These are phyloP conservation scores for Isotomurus palustris DNA, from an alignment of 2,888 invertebrate genomes.

Conservation along the genomic window DNA sequence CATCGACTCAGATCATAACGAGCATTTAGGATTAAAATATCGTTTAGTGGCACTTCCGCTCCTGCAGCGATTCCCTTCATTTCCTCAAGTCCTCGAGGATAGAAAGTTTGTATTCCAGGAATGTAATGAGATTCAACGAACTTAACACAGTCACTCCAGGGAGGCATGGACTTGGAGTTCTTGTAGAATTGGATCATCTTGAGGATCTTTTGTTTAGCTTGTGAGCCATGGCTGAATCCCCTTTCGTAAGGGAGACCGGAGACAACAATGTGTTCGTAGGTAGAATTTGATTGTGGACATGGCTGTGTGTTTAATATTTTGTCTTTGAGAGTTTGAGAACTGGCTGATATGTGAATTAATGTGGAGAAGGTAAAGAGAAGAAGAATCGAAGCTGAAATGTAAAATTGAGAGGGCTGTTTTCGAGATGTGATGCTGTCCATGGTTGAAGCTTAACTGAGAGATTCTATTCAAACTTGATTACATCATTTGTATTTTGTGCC, in stretches of 20 bases:
- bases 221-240: constrained; percentile 32
- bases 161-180: constrained; percentile 11
- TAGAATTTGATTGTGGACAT: no score
- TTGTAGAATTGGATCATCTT: constrained; percentile 23
- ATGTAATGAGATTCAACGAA: constrained; percentile 29
- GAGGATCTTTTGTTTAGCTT: constrained; percentile 30
- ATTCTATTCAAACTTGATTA: no score
- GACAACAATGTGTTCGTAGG: constrained; percentile 15
- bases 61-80: constrained; percentile 36
- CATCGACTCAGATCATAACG: constrained; percentile 27
- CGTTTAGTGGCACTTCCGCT: constrained; percentile 20
- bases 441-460: no score
- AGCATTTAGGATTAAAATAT: constrained; percentile 34
- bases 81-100: constrained; percentile 29
- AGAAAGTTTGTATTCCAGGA: constrained; percentile 19
- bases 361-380: no score
- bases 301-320: no score
- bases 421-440: no score
- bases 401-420: no score
- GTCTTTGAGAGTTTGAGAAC: no score
- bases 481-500: no score
- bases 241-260: constrained; percentile 27
- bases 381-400: no score
- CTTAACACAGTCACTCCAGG: constrained; percentile 25
- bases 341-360: no score